Evolutionary conservation across 2,888 invertebrate species (phyloP).

Genomic region (Salpingus planirostris): DNA sequence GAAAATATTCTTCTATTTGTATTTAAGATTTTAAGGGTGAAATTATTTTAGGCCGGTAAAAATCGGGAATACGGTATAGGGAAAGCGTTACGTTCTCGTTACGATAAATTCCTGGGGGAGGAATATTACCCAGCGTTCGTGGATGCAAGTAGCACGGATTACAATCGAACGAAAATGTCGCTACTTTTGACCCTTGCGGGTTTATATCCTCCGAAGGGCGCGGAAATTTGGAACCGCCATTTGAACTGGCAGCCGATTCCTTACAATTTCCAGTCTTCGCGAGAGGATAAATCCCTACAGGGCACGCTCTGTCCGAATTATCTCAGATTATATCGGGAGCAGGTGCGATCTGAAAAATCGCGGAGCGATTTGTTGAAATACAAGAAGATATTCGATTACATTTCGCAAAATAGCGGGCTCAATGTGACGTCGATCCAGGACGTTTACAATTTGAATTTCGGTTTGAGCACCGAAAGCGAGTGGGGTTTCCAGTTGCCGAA

Average conservation of each 20-base stretch:
- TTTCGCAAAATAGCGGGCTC: conserved; percentile 45
- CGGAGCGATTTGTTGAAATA: conserved; percentile 39
- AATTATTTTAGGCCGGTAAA: conserved; percentile 27
- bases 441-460: conserved; percentile 51
- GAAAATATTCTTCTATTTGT: no score
- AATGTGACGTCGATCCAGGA: conserved; percentile 47
- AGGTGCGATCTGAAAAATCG: conserved; percentile 34
- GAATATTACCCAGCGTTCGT: conserved; percentile 48
- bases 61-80: conserved; percentile 48
- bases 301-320: conserved; percentile 22
- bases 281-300: conserved; percentile 21
- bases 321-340: conserved; percentile 17
- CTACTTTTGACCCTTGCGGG: conserved; percentile 58
- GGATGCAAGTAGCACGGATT: conserved; percentile 58
- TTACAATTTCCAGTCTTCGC: conserved; percentile 50
- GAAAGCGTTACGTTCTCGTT: conserved; percentile 51
- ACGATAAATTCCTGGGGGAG: conserved; percentile 50
- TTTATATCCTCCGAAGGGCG: conserved; percentile 52
- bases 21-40: not conserved
- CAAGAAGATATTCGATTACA: conserved; percentile 41
- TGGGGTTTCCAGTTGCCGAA: conserved; percentile 35
- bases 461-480: conserved; percentile 48
- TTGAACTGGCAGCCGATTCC: conserved; percentile 70
- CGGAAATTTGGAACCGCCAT: conserved; percentile 47
- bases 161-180: conserved; percentile 64